Conservation (phyloP, 2,113 vertebrate species). For the Herpailurus yagouaroundi region DNA sequence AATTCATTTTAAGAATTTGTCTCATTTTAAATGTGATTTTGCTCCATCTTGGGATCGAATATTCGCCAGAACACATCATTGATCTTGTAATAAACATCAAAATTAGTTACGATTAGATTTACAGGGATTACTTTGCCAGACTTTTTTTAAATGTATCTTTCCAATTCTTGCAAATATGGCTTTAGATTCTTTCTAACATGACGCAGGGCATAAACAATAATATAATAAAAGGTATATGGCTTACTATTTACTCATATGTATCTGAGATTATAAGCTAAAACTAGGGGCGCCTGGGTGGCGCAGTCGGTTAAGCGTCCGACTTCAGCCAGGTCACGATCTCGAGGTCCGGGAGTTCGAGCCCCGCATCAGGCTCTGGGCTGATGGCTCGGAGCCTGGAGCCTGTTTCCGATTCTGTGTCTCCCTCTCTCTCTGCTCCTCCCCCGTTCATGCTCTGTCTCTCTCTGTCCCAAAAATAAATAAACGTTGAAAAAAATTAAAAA, state of each 20-base stretch:
- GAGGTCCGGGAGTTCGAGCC: too few relatives aligned
- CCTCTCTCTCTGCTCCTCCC: too few relatives aligned
- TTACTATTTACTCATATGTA: neutral
- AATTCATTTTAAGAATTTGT: neutral
- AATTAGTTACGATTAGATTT: slow-evolving; percentile 23
- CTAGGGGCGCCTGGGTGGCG: too few relatives aligned
- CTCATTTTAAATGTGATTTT: neutral
- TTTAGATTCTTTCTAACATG: neutral
- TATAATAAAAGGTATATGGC: neutral
- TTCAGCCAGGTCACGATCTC: too few relatives aligned
- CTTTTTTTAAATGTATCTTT: neutral
- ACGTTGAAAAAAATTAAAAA: too few relatives aligned
- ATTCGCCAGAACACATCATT: slow-evolving; percentile 27
- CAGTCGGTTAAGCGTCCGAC: too few relatives aligned
- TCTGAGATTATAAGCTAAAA: slow-evolving; percentile 6
- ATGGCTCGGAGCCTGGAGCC: too few relatives aligned
- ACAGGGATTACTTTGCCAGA: slow-evolving; percentile 7
- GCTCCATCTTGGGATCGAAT: slow-evolving; percentile 6
- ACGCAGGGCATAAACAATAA: neutral
- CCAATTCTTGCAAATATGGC: neutral
- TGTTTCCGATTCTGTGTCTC: too few relatives aligned
- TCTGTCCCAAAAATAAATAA: too few relatives aligned
- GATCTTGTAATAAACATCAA: slow-evolving; percentile 9
- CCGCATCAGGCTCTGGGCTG: too few relatives aligned
- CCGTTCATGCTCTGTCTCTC: too few relatives aligned